Conservation (phyloP, 1,140 invertebrate species). For the Triops longicaudatus region DNA sequence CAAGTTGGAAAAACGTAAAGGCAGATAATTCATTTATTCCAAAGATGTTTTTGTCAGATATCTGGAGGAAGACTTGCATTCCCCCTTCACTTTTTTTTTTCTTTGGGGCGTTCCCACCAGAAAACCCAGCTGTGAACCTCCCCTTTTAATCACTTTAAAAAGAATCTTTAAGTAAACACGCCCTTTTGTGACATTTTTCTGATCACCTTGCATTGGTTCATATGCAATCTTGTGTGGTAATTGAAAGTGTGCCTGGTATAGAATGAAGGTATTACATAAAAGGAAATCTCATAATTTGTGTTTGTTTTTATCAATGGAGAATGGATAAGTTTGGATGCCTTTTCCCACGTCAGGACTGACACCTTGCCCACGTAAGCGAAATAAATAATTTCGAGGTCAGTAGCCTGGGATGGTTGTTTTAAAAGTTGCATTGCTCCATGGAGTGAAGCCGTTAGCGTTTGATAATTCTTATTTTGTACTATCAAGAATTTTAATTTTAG, state of each 20-base stretch:
- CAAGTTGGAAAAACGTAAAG: neutral
- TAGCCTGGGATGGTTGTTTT: too few species aligned
- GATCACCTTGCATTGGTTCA: neutral
- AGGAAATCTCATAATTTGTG: neutral
- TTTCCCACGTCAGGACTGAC: too few species aligned
- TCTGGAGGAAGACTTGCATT: neutral
- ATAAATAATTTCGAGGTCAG: too few species aligned
- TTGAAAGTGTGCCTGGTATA: neutral
- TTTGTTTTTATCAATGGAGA: neutral
- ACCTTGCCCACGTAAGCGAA: too few species aligned
- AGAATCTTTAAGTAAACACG: neutral
- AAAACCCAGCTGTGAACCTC: neutral
- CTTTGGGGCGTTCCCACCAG: neutral
- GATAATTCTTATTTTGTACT: too few species aligned
- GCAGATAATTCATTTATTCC: neutral
- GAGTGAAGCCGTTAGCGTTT: too few species aligned
- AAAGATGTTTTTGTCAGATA: conserved; percentile 4
- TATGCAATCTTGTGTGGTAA: conserved; percentile 12
- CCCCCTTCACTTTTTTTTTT: neutral
- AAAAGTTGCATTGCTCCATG: too few species aligned
- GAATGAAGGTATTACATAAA: neutral
- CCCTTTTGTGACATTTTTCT: neutral
- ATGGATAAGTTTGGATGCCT: too few species aligned
- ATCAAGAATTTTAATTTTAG: too few species aligned
- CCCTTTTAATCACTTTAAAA: neutral